phyloP scores from a whole-genome alignment of 2,113 vertebrate species.

The Boulengeromyrus knoepffleri region DNA sequence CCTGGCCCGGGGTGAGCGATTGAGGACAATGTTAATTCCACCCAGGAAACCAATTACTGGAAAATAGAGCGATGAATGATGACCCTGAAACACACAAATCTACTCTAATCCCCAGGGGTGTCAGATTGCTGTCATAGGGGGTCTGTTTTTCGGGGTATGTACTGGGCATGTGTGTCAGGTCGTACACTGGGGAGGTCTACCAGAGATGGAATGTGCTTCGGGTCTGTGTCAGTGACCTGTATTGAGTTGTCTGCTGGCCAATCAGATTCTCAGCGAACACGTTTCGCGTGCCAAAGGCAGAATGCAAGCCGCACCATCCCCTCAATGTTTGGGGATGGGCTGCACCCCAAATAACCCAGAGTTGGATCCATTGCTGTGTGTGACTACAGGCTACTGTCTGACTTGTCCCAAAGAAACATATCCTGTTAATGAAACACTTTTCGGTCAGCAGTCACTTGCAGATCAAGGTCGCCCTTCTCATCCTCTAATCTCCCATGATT shows the following conservation, averaged over 20 bases:
- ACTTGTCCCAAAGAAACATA: background rate
- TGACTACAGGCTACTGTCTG: background rate
- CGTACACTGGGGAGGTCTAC: background rate
- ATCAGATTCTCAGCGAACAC: background rate
- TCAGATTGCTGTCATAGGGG: background rate
- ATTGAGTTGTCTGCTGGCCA: background rate
- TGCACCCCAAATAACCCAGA: background rate
- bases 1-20: conserved; percentile 19
- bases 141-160: conserved; percentile 2
- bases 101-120: background rate
- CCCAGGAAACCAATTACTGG: conserved; percentile 22
- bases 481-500: conserved; percentile 2
- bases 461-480: background rate
- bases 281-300: background rate
- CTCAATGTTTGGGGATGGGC: background rate
- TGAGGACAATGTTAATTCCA: conserved; percentile 28
- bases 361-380: background rate
- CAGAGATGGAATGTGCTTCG: background rate
- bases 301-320: background rate
- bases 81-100: conserved; percentile 14
- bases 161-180: background rate
- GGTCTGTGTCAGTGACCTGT: background rate
- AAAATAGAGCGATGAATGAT: conserved; percentile 21
- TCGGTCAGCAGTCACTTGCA: background rate
- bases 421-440: conserved; percentile 13